These are phyloP conservation scores for Dromiciops gliroides DNA, from an alignment of 2,113 vertebrate species.

Conservation along the genomic window DNA sequence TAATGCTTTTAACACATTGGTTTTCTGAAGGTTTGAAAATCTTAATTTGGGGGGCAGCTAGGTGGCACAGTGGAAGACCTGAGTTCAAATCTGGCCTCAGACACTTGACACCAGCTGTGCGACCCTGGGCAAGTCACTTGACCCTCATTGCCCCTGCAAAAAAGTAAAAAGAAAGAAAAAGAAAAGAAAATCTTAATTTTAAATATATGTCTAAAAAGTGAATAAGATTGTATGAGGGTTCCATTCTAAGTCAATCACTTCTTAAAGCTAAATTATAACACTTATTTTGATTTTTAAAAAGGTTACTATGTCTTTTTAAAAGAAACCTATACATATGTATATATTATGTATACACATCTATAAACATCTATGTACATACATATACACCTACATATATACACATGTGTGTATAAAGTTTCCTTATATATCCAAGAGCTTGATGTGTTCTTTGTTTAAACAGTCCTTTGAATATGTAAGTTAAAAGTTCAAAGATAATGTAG, in stretches of 20 bases:
- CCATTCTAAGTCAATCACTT: conserved; percentile 5
- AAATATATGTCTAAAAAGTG: conserved; percentile 6
- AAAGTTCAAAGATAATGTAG: conserved; percentile 29
- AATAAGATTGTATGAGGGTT: not conserved
- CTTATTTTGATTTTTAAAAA: conserved; percentile 25
- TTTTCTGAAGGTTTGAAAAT: conserved; percentile 35
- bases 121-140: no score
- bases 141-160: no score
- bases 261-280: conserved; percentile 7
- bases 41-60: no score
- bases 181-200: conserved; percentile 37
- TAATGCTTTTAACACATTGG: conserved; percentile 5
- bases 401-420: no score
- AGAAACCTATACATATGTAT: not conserved
- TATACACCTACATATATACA: no score
- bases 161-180: no score
- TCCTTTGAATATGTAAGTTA: conserved; percentile 36
- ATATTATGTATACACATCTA: not conserved
- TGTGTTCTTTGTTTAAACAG: not conserved
- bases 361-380: not conserved
- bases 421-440: no score
- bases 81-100: no score
- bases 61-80: no score
- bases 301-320: no score
- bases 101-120: no score